These are phyloP conservation scores for Ciconia boyciana DNA, from an alignment of 2,113 vertebrate species.

Conservation along the genomic window DNA sequence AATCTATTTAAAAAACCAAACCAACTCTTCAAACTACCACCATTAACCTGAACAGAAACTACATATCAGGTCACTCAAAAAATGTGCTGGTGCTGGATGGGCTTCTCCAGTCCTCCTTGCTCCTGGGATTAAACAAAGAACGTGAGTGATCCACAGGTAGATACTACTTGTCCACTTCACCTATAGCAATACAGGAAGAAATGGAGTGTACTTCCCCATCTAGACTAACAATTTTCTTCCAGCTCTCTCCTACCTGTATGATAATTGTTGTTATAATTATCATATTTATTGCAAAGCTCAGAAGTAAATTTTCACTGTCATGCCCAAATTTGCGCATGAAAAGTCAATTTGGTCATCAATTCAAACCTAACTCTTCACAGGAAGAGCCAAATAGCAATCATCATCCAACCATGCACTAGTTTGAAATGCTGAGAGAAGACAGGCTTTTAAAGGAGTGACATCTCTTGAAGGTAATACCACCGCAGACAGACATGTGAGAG, in stretches of 20 bases:
- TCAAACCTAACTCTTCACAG: background rate
- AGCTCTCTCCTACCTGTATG: background rate
- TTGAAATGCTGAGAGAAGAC: background rate
- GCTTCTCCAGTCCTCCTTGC: background rate
- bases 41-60: background rate
- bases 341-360: background rate
- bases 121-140: background rate
- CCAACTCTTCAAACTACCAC: background rate
- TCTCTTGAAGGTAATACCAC: background rate
- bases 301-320: background rate
- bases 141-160: rapidly evolving
- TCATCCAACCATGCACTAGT: background rate
- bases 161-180: background rate
- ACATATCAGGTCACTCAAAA: background rate
- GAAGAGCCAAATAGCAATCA: background rate
- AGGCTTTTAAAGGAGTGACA: background rate
- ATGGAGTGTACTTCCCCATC: background rate
- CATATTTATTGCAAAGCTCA: background rate
- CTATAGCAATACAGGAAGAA: background rate
- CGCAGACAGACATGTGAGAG: background rate
- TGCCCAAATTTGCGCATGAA: background rate
- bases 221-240: background rate
- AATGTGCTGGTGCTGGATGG: background rate
- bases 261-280: background rate
- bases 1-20: background rate